These are phyloP conservation scores for Strigamia maritima DNA, from an alignment of 2,888 invertebrate genomes.

Conservation along the genomic window DNA sequence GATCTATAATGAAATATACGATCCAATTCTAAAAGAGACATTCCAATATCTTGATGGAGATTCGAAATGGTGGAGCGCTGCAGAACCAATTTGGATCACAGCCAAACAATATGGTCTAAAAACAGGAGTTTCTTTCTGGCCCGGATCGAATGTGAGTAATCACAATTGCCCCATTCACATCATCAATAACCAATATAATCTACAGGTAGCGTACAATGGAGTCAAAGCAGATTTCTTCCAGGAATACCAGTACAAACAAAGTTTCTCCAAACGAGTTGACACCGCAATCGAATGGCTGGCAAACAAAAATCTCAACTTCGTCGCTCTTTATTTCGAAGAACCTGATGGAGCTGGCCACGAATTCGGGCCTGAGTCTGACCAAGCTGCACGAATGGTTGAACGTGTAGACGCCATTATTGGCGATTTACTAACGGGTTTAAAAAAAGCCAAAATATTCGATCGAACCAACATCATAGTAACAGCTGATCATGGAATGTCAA, in stretches of 20 bases:
- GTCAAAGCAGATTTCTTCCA: neutral
- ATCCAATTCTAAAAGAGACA: conserved; percentile 46
- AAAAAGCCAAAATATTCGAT: conserved; percentile 35
- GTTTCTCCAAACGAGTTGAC: conserved; percentile 55
- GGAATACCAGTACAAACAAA: neutral
- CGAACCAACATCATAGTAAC: conserved; percentile 39
- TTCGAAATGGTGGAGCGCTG: conserved; percentile 41
- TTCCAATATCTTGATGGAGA: conserved; percentile 44
- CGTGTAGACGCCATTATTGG: conserved; percentile 37
- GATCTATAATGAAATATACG: conserved; percentile 52
- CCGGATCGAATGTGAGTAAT: neutral
- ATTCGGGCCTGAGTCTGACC: conserved; percentile 46
- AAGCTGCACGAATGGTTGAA: conserved; percentile 35
- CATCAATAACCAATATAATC: too few species aligned
- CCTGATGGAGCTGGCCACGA: conserved; percentile 65
- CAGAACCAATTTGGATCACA: conserved; percentile 40
- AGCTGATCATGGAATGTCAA: conserved; percentile 41
- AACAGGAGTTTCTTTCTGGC: neutral
- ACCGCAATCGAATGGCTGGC: conserved; percentile 61
- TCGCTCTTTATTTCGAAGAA: conserved; percentile 67
- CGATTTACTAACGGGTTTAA: conserved; percentile 31
- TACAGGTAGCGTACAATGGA: neutral
- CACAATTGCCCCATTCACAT: neutral
- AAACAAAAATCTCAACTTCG: conserved; percentile 62
- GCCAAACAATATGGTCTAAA: neutral